A percentile compares a stretch with the other conserved stretches of the same genome.
phyloP scores from a whole-genome alignment of 2,797 vertebrate genomes.

The Notolepis coatsorum region DNA sequence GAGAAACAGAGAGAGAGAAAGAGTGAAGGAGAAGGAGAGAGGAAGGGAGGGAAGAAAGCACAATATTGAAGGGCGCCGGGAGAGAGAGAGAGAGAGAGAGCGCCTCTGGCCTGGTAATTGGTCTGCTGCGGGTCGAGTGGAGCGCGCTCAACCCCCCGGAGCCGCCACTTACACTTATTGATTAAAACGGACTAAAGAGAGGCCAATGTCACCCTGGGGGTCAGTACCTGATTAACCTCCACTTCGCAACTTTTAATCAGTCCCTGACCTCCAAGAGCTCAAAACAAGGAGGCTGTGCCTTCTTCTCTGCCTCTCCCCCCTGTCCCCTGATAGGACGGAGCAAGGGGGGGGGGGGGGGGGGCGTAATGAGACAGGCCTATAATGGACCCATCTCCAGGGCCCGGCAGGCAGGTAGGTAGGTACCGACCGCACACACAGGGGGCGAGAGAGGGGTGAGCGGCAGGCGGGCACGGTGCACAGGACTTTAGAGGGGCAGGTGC shows the following conservation, averaged over 20 bases:
- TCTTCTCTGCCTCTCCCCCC: slow-evolving; percentile 18
- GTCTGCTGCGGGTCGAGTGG: slow-evolving; percentile 20
- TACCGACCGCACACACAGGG: no score
- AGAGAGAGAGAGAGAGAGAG: slow-evolving; percentile 19
- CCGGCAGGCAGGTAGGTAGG: slow-evolving; percentile 48
- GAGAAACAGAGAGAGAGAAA: no score
- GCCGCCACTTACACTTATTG: slow-evolving; percentile 64
- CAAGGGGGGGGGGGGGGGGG: slow-evolving; percentile 37
- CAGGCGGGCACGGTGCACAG: no score
- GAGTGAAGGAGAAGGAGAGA: neutral
- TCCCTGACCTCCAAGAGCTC: slow-evolving; percentile 68
- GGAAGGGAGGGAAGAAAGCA: neutral
- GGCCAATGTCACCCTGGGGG: slow-evolving; percentile 66
- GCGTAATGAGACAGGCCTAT: slow-evolving; percentile 60
- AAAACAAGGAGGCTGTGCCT: slow-evolving; percentile 60
- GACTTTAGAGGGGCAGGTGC: no score
- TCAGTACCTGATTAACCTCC: slow-evolving; percentile 79
- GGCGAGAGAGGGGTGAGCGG: no score
- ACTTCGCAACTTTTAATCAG: slow-evolving; percentile 75
- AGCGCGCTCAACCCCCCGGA: slow-evolving; percentile 47
- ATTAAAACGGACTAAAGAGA: slow-evolving; percentile 76
- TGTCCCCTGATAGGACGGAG: no score
- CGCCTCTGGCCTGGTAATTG: neutral
- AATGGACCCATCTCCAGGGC: slow-evolving; percentile 46
- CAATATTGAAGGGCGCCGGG: neutral